Conservation (phyloP, 2,888 invertebrate genomes). For the Campopleginae sp. region DNA sequence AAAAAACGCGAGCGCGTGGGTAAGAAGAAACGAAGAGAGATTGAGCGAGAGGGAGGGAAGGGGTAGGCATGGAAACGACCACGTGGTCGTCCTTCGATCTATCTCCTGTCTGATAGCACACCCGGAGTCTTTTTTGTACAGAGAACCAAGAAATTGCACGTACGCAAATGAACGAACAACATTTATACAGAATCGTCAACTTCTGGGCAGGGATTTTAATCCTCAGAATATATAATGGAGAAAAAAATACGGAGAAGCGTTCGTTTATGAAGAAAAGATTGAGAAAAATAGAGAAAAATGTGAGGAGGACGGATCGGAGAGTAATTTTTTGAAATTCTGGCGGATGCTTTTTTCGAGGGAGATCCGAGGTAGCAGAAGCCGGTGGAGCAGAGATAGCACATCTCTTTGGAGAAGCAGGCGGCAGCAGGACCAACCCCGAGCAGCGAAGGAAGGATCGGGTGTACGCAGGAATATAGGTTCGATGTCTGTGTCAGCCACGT, state of each 20-base stretch:
- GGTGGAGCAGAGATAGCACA: slow-evolving; percentile 27
- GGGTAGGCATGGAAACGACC: slow-evolving; percentile 55
- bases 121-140: neutral
- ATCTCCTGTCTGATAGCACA: slow-evolving; percentile 1
- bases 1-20: slow-evolving; percentile 14
- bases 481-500: slow-evolving; percentile 81
- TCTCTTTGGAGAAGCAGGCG: slow-evolving; percentile 22
- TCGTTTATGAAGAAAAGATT: slow-evolving; percentile 36
- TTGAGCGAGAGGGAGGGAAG: slow-evolving; percentile 17
- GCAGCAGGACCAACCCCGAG: slow-evolving; percentile 29
- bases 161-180: neutral
- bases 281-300: slow-evolving; percentile 53
- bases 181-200: neutral
- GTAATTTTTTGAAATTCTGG: slow-evolving; percentile 81
- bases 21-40: slow-evolving; percentile 29
- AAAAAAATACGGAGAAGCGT: neutral
- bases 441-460: slow-evolving; percentile 25
- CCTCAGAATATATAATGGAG: neutral
- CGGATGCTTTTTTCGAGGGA: slow-evolving; percentile 71
- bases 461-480: slow-evolving; percentile 76
- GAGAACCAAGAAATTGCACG: neutral
- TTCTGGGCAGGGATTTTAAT: neutral
- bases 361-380: slow-evolving; percentile 32
- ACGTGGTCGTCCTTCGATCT: slow-evolving; percentile 70
- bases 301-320: slow-evolving; percentile 70